Base-by-base conservation (phyloP, 2,888 invertebrate species). In the Germaria angustata region DNA sequence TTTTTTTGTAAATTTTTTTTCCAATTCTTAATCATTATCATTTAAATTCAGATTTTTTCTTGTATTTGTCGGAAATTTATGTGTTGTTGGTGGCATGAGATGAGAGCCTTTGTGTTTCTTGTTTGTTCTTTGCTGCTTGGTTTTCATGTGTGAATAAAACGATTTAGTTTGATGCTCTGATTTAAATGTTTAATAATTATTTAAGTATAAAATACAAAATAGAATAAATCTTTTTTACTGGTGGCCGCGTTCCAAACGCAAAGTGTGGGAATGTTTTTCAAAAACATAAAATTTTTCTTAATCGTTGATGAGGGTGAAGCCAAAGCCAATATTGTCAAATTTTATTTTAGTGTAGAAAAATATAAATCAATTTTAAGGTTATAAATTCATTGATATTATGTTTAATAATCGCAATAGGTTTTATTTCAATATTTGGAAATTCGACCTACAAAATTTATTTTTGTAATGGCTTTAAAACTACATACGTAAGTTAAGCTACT, bases 121-220 rank as follows among this genome's bases (percentile, higher is more conserved):
- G 44, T 15, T 28, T 28, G 2, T 9, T 15, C n/a, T 13, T 36
- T 39, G 36, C 13, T 17, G 13, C 6, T 2, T 49, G 65, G 11
- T 44, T 28, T 63, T 72, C 65, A 79, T 79, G 79, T 79, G 79
- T 79, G 79, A 79, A 72, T 66, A 66, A 79, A 72, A 66, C 72
- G 57, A 79, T 79, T 79, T 79, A 66, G 49, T 57, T 72, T 72
- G 71, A 65, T 72, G 72, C 72, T 79, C 72, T 72, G 65, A 72
- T 66, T 79, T 79, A 59, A 79, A 79, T 72, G 65, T 72, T 72
- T 72, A 72, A 79, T 77, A 77, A 77, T 68, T 77, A 65, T 79
- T 79, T 57, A 66, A 49, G 32, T 53, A 55, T 39, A 57, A 68
- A 36, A 65, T 22, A 9, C 28, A 44, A 65, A 32, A 51, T 20